A percentile compares a stretch with the other conserved stretches of the same genome.
Conservation (phyloP, 2,113 vertebrate species). For the Hiodon alosoides region DNA sequence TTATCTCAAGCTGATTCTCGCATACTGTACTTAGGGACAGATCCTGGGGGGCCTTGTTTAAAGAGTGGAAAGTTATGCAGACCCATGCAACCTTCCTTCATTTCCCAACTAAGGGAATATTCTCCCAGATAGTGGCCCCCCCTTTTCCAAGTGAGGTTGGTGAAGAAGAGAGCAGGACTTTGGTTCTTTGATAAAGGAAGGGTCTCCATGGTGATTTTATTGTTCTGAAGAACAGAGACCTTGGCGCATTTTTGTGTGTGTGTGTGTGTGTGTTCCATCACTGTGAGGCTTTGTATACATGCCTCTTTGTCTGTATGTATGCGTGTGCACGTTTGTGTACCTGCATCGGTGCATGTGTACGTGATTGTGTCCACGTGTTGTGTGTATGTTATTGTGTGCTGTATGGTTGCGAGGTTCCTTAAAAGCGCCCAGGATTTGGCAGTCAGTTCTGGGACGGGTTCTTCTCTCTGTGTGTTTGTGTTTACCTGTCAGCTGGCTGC, state of each 20-base stretch:
- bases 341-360: conserved; percentile 16
- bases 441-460: too few relatives aligned
- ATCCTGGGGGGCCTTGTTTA: background rate
- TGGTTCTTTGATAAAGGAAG: background rate
- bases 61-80: background rate
- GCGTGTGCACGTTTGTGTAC: conserved; percentile 10
- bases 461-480: background rate
- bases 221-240: background rate
- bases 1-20: background rate
- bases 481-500: background rate
- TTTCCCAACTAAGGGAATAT: background rate
- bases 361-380: conserved; percentile 11
- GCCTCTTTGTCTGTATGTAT: background rate
- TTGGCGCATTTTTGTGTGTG: conserved; percentile 27
- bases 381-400: too few relatives aligned
- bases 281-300: conserved; percentile 19
- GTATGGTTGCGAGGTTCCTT: too few relatives aligned
- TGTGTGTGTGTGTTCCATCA: conserved; percentile 20
- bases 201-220: background rate
- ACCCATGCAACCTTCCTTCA: background rate
- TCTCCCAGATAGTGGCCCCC: background rate
- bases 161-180: background rate
- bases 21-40: background rate
- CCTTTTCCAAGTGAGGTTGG: background rate
- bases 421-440: too few relatives aligned